Percentiles rank a stretch among this genome's conserved stretches.
Conservation (phyloP, 2,797 vertebrate genomes). For the Acanthurus tractus region DNA sequence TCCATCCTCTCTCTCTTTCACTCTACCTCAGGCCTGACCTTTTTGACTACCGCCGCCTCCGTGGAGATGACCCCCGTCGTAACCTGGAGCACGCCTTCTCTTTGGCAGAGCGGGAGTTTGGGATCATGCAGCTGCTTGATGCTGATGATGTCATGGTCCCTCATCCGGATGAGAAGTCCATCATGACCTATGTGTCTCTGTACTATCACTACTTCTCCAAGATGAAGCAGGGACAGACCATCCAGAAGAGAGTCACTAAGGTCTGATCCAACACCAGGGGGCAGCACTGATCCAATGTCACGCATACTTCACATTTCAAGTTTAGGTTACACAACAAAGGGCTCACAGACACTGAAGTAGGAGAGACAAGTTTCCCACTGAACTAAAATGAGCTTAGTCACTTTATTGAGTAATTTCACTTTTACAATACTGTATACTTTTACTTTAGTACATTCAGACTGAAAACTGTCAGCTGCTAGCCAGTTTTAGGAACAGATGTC, state of each 20-base stretch:
- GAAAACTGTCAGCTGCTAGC: too few relatives aligned
- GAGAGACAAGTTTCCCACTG: too few relatives aligned
- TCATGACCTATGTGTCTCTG: constrained; percentile 94
- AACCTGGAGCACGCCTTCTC: constrained; percentile 89
- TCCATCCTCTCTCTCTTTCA: neutral
- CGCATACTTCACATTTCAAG: neutral
- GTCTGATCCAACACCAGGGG: constrained; percentile 66
- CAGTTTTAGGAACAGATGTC: too few relatives aligned
- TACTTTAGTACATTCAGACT: too few relatives aligned
- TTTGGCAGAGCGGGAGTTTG: constrained; percentile 88
- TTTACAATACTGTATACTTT: too few relatives aligned
- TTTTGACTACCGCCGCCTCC: constrained; percentile 87
- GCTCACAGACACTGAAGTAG: too few relatives aligned
- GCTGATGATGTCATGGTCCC: constrained; percentile 89
- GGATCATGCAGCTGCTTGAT: constrained; percentile 91
- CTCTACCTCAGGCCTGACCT: constrained; percentile 88
- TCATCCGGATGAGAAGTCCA: constrained; percentile 91
- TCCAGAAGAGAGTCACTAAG: constrained; percentile 90
- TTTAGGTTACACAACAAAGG: too few relatives aligned
- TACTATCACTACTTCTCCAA: constrained; percentile 94
- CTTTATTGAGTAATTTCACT: too few relatives aligned
- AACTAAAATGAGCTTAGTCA: too few relatives aligned
- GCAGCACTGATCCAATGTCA: neutral
- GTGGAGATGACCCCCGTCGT: constrained; percentile 72
- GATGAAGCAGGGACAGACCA: constrained; percentile 89